These are phyloP conservation scores for Corynorhinus townsendii DNA, from an alignment of 2,113 vertebrate species.

Conservation along the genomic window DNA sequence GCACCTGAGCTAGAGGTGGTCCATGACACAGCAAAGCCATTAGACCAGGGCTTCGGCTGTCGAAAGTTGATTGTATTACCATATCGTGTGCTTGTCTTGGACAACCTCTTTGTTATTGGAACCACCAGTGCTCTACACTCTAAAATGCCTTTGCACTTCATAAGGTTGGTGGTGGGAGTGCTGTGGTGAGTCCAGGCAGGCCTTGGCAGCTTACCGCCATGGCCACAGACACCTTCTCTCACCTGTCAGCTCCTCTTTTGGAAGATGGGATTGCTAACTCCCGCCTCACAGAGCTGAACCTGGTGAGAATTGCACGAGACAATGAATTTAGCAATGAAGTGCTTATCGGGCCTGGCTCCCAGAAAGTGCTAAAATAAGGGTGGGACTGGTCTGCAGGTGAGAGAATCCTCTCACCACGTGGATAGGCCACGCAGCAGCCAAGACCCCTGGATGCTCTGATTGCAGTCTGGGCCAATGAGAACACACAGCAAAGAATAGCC, in stretches of 20 bases:
- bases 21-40: background rate
- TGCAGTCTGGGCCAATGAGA: background rate
- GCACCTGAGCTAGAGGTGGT: background rate
- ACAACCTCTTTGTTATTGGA: background rate
- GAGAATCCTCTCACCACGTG: background rate
- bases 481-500: background rate
- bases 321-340: background rate
- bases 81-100: background rate
- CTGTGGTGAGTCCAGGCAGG: background rate
- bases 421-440: background rate
- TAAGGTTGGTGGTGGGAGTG: background rate
- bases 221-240: background rate
- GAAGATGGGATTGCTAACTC: background rate
- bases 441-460: no score
- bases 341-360: background rate
- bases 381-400: background rate
- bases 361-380: background rate
- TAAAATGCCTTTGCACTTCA: background rate
- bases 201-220: background rate
- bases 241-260: background rate
- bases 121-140: background rate
- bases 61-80: background rate
- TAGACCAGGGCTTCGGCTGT: background rate
- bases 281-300: background rate
- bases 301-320: background rate